A percentile compares a stretch with the other conserved stretches of the same genome.
Conservation (phyloP, 2,113 vertebrate genomes). For the Bungarus multicinctus region DNA sequence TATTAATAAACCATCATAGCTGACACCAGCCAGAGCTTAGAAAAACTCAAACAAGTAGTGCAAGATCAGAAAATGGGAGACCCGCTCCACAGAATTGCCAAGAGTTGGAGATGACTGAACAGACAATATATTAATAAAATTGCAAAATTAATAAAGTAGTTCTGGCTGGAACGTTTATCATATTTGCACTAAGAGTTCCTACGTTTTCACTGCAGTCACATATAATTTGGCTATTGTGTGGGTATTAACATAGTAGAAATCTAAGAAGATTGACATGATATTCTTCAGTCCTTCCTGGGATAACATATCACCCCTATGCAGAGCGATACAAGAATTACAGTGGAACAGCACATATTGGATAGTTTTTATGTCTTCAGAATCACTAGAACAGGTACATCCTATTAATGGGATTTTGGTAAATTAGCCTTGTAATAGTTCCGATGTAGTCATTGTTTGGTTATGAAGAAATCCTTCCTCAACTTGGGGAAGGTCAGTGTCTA, state of each 20-base stretch:
- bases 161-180: not conserved
- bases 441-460: not conserved
- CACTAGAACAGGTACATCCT: not conserved
- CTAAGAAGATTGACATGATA: not conserved
- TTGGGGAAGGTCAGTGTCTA: not conserved
- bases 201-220: not conserved
- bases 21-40: no score
- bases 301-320: not conserved
- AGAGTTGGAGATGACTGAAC: not conserved
- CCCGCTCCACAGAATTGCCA: not conserved
- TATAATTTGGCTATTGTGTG: not conserved
- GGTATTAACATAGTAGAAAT: not conserved
- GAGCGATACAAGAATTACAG: not conserved
- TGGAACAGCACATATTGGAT: not conserved
- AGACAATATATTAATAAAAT: not conserved
- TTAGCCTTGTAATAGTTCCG: not conserved
- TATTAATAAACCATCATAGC: not conserved
- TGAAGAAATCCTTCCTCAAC: not conserved
- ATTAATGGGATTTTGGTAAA: not conserved
- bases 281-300: not conserved
- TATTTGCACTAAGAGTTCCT: not conserved
- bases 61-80: not conserved
- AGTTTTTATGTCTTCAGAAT: not conserved
- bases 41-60: not conserved
- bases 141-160: not conserved